These are phyloP conservation scores for Epizoanthus ramosus DNA, from an alignment of 92 coral and sea anemone genomes.

Conservation along the genomic window DNA sequence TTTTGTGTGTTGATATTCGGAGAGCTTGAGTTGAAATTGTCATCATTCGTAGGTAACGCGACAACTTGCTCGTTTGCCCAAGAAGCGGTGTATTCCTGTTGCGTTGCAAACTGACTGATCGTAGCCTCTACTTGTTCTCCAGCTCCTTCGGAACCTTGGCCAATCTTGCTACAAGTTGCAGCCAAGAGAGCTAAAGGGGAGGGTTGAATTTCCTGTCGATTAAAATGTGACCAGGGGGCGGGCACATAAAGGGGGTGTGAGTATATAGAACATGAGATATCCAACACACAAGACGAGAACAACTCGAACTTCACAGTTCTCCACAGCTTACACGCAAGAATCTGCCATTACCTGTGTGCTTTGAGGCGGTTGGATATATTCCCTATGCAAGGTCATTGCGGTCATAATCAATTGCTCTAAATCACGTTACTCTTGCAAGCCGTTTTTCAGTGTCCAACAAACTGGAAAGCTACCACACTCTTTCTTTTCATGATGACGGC, in stretches of 20 bases:
- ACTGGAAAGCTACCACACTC: constrained; percentile 68
- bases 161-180: constrained; percentile 99
- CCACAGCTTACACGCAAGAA: constrained; percentile 18
- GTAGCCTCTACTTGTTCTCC: constrained; percentile 69
- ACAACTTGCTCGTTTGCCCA: constrained; percentile 74
- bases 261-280: constrained; percentile 82
- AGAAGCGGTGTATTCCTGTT: constrained; percentile 79
- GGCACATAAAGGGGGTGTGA: constrained; percentile 99
- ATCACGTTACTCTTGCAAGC: constrained; percentile 47
- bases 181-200: constrained; percentile 99
- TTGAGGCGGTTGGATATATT: constrained; percentile 85
- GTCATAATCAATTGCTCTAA: constrained; percentile 60
- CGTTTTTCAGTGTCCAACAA: constrained; percentile 54
- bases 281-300: constrained; percentile 66
- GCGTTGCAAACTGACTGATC: constrained; percentile 70
- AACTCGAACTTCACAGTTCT: constrained; percentile 41
- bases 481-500: constrained; percentile 82
- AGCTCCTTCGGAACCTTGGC: constrained; percentile 80
- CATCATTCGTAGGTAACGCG: constrained; percentile 64
- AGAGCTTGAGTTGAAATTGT: constrained; percentile 63
- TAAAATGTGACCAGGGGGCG: constrained; percentile 98
- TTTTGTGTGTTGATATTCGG: constrained; percentile 67
- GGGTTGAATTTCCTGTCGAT: constrained; percentile 99
- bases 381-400: constrained; percentile 79
- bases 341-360: constrained; percentile 71